Conservation (phyloP, 2,888 invertebrate genomes). For the Polyploca ridens region DNA sequence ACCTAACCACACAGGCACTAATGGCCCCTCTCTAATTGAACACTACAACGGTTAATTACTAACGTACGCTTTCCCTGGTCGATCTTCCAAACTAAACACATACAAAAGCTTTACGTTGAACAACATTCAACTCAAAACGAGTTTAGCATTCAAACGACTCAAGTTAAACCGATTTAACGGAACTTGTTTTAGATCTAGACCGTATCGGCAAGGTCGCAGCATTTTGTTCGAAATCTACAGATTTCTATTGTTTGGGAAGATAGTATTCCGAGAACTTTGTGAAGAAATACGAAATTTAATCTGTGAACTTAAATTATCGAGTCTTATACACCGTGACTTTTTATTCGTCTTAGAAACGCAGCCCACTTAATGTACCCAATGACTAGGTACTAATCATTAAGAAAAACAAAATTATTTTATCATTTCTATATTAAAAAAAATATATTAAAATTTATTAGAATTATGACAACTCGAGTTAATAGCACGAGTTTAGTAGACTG, state of each 20-base stretch:
- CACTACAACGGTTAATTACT: conserved; percentile 54
- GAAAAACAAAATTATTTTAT: no score
- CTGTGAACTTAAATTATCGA: no score
- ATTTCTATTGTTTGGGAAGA: background rate
- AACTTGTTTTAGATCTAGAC: conserved; percentile 49
- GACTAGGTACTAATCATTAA: no score
- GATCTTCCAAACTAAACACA: conserved; percentile 60
- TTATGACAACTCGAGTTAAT: no score
- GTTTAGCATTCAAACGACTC: conserved; percentile 56
- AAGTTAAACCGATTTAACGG: conserved; percentile 58
- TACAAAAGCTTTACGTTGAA: conserved; percentile 57
- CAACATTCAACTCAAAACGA: conserved; percentile 57
- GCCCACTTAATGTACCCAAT: no score
- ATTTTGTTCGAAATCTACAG: conserved; percentile 5
- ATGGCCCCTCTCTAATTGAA: conserved; percentile 51
- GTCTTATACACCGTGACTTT: no score
- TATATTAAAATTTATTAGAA: no score
- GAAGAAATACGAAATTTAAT: background rate
- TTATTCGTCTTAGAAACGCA: no score
- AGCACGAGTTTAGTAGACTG: no score
- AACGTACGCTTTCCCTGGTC: conserved; percentile 45
- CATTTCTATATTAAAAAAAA: no score
- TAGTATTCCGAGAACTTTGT: background rate
- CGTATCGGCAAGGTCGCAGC: conserved; percentile 28
- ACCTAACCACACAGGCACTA: conserved; percentile 31